A percentile compares a stretch with the other conserved stretches of the same genome.
phyloP scores from a whole-genome alignment of 2,113 vertebrate species.

The Stigmatopora argus region DNA sequence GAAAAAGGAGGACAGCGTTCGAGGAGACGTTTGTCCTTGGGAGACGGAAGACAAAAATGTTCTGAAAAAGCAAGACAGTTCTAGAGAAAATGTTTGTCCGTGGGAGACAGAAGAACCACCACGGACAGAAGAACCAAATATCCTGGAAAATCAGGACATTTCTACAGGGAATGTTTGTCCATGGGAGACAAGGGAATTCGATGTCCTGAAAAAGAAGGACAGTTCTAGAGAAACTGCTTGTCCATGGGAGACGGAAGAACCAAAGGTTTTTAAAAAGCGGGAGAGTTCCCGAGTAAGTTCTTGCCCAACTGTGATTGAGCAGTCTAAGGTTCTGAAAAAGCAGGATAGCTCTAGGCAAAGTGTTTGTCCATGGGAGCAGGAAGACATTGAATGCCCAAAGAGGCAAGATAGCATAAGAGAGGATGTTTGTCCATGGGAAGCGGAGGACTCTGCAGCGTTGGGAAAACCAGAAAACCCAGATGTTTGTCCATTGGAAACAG shows the following conservation, averaged over 20 bases:
- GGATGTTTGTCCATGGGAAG: conserved; percentile 59
- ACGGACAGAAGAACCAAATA: neutral
- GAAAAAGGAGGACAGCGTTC: conserved; percentile 5
- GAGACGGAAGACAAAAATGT: conserved; percentile 24
- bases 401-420: conserved; percentile 19
- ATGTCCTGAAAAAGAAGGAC: conserved; percentile 6
- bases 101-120: conserved; percentile 24
- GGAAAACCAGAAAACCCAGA: conserved; percentile 19
- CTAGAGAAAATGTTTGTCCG: conserved; percentile 27
- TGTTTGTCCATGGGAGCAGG: conserved; percentile 54
- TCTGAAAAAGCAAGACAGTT: conserved; percentile 7
- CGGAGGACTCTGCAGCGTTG: conserved; percentile 12
- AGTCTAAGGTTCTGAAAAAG: conserved; percentile 16
- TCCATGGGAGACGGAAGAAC: conserved; percentile 43
- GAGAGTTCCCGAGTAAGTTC: conserved; percentile 11
- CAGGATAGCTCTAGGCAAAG: conserved; percentile 15
- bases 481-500: conserved; percentile 43
- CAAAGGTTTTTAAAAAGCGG: conserved; percentile 11
- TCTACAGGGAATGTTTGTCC: conserved; percentile 13
- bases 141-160: conserved; percentile 5
- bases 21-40: conserved; percentile 46
- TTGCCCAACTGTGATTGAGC: conserved; percentile 39
- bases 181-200: conserved; percentile 39
- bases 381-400: conserved; percentile 6
- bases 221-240: conserved; percentile 3